Evolutionary conservation across 2,888 invertebrate species (phyloP), one percentile per base, ranked within the genome.

Genomic region (Ernsta delagoae): DNA sequence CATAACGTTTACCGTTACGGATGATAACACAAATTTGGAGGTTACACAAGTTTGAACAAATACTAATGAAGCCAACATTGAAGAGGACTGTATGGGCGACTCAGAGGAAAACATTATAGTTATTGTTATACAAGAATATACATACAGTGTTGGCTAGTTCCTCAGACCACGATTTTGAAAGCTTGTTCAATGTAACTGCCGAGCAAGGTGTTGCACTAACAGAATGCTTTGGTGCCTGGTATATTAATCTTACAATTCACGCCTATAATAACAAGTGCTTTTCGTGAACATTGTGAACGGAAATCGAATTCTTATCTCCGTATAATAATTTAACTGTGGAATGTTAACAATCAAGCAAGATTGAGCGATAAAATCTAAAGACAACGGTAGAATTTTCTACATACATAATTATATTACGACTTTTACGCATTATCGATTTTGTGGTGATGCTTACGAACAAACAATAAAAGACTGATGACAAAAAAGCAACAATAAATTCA

Each of bases 171-270:
- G 57, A 24, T 50, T 68, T 59, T 63, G 62, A 63, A 68, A 62
- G 62, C 68, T 63, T 50, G 57, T 59, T 24, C 24, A 24, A 24
- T 24, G 24, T 24, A 24, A 24, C 24, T 1, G 24, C 1, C 24
- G 1, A 24, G 24, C 24, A 24, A 24, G 24, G 63, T 69, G 68
- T 59, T 62, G 68, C 45, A 54, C 67, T 41, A 39, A 63, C 45
- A 54, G 68, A 41, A 34, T 39, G 48, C 31, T 69, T 50, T 41
- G 34, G 59, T 41, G 50, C 63, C 59, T 69, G 24, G 24, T 31
- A 63, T 39, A 63, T 68, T 62, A 63, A 63, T 59, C 62, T 50
- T 59, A 68, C 57, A 69, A 63, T 59, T 59, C 62, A 31, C 50
- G 48, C 48, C 56, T 41, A n/a, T 24, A 45, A 63, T 24, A 45